phyloP scores from a whole-genome alignment of 2,113 vertebrate species.

The Trematocara variabile region DNA sequence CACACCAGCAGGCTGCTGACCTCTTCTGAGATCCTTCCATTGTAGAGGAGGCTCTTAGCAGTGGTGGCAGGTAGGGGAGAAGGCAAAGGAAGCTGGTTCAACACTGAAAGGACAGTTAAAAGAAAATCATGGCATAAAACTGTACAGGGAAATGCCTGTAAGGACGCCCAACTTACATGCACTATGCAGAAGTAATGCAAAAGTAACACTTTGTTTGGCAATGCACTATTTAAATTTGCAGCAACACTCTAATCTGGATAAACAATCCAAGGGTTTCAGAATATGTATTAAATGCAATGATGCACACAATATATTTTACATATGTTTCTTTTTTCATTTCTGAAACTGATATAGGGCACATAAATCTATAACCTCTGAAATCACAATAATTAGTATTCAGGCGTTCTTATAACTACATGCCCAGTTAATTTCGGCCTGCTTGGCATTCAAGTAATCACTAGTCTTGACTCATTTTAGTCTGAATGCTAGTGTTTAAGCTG shows the following conservation, averaged over 20 bases:
- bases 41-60: conserved; percentile 97
- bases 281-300: not conserved
- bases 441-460: not conserved
- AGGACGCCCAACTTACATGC: not conserved
- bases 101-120: conserved; percentile 77
- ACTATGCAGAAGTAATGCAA: not conserved
- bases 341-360: not conserved
- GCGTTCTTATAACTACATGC: not conserved
- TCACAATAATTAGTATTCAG: not conserved
- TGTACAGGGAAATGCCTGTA: not conserved
- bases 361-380: not conserved
- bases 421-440: not conserved
- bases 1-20: conserved; percentile 93
- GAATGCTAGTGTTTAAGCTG: conserved; percentile 1
- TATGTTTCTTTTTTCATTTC: not conserved
- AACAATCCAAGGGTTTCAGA: not conserved
- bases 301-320: not conserved
- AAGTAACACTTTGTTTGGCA: not conserved
- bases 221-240: not conserved
- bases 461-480: not conserved
- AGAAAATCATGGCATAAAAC: not conserved
- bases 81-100: conserved; percentile 98
- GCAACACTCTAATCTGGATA: not conserved
- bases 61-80: conserved; percentile 98
- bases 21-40: conserved; percentile 96